Percentiles rank a stretch among this genome's conserved stretches.
These are phyloP conservation scores for Meloidogyne exigua DNA, from an alignment of 1,140 invertebrate genomes.

Conservation along the genomic window DNA sequence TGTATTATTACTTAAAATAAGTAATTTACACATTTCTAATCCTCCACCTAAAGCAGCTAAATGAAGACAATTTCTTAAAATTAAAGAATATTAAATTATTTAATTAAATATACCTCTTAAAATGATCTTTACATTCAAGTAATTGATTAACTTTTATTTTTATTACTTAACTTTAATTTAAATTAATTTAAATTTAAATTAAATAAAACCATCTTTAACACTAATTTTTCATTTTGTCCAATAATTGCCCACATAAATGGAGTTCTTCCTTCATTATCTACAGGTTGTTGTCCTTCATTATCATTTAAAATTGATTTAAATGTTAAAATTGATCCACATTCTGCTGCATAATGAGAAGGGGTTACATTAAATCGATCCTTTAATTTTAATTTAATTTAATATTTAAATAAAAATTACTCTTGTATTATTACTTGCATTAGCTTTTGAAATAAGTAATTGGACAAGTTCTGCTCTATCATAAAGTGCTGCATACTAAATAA, in stretches of 20 bases:
- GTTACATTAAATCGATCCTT: constrained; percentile 39
- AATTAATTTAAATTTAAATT: background rate
- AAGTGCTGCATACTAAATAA: constrained; percentile 35
- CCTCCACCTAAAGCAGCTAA: constrained; percentile 39
- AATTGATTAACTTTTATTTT: background rate
- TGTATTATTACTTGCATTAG: constrained; percentile 40
- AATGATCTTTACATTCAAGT: background rate
- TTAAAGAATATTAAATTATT: background rate
- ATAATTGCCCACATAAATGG: constrained; percentile 51
- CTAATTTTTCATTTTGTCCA: constrained; percentile 40
- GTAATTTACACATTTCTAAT: constrained; percentile 44
- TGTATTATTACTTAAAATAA: constrained; percentile 27
- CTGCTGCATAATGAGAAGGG: constrained; percentile 50
- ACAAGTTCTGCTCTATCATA: constrained; percentile 30
- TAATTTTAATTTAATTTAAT: background rate
- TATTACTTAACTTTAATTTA: background rate
- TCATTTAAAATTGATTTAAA: constrained; percentile 28
- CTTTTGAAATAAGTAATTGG: constrained; percentile 24
- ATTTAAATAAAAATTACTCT: background rate
- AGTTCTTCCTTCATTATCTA: constrained; percentile 37
- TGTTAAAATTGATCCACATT: constrained; percentile 29
- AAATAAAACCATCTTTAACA: constrained; percentile 29
- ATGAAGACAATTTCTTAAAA: constrained; percentile 40
- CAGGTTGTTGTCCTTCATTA: constrained; percentile 37
- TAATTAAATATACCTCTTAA: constrained; percentile 13